Conservation (phyloP, 2,113 vertebrate genomes). For the Phylloscopus trochiloides region DNA sequence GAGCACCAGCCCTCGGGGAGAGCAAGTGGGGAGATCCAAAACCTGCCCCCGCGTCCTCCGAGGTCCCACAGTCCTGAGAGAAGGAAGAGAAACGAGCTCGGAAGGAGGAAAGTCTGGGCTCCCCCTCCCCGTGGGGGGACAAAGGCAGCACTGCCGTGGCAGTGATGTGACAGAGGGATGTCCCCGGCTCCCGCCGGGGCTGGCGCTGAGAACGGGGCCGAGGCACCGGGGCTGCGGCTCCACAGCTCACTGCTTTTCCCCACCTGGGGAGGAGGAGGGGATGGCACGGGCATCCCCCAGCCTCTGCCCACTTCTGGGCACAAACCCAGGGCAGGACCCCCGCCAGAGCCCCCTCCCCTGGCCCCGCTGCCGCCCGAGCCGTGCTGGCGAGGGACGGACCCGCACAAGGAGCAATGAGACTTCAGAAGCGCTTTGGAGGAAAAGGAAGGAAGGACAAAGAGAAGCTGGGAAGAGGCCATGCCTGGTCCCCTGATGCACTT, state of each 20-base stretch:
- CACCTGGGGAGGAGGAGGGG: no score
- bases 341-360: neutral
- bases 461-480: neutral
- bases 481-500: neutral
- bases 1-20: neutral
- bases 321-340: rapidly evolving
- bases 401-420: neutral
- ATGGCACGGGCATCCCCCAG: neutral
- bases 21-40: neutral
- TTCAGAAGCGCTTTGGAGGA: neutral
- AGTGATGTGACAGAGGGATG: neutral
- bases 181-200: neutral
- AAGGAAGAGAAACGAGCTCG: neutral
- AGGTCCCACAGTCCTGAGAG: neutral
- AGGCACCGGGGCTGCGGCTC: neutral
- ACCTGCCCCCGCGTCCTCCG: rapidly evolving
- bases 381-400: rapidly evolving
- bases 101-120: neutral
- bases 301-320: neutral
- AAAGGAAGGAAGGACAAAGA: neutral
- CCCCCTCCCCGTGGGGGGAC: rapidly evolving
- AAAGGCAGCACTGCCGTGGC: neutral
- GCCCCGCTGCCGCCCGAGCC: neutral
- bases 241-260: neutral
- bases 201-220: neutral